These are phyloP conservation scores for Geodia barretti DNA, from an alignment of 37 sponge, comb jelly and placozoan species.

Conservation along the genomic window DNA sequence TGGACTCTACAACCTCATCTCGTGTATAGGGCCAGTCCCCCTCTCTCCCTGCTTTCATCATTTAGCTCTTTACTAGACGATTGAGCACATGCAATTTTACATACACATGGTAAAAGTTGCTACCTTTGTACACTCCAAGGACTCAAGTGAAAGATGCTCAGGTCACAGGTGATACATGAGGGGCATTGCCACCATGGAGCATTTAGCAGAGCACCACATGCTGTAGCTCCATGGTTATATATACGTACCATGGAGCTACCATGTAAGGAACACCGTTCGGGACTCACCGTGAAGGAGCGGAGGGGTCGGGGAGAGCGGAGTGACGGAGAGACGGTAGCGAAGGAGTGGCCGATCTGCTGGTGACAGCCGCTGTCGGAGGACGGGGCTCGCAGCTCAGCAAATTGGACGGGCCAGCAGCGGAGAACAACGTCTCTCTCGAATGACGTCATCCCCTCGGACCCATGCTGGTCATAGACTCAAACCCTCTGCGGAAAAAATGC, in stretches of 20 bases:
- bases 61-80: no score
- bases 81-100: not conserved
- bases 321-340: not conserved
- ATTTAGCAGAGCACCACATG: not conserved
- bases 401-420: constrained; percentile 23
- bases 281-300: no score
- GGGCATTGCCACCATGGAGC: not conserved
- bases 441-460: constrained; percentile 25
- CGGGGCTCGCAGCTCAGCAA: constrained; percentile 30
- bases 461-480: constrained; percentile 3
- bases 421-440: constrained; percentile 38
- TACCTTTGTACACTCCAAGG: no score
- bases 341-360: not conserved
- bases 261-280: not conserved
- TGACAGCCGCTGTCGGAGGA: not conserved
- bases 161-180: no score
- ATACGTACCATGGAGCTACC: not conserved
- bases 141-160: no score
- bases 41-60: no score
- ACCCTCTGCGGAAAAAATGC: no score
- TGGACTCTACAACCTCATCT: no score
- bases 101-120: no score
- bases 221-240: not conserved
- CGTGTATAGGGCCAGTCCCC: no score
- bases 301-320: not conserved